Conservation (phyloP, 2,888 invertebrate genomes). For the Cyaniris semiargus region DNA sequence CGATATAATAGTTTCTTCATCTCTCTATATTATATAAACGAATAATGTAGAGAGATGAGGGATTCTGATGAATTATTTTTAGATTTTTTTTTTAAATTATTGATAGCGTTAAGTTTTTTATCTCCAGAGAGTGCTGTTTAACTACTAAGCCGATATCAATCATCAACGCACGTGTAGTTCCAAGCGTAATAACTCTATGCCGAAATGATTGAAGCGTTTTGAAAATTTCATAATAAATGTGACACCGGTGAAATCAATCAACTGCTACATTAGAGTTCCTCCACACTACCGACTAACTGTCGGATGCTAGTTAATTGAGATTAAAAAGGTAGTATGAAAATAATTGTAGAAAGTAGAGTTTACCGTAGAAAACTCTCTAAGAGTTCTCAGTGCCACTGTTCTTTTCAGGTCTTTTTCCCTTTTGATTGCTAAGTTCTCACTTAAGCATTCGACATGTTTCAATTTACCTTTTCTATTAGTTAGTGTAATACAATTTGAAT, state of each 20-base stretch:
- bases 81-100: background rate
- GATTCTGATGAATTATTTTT: background rate
- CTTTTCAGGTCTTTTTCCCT: too few relatives aligned
- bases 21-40: background rate
- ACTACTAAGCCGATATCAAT: background rate
- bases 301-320: background rate
- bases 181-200: background rate
- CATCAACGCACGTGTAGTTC: background rate
- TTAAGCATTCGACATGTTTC: too few relatives aligned
- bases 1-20: too few relatives aligned
- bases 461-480: too few relatives aligned
- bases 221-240: slow-evolving; percentile 25
- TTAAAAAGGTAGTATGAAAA: background rate
- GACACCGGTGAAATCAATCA: slow-evolving; percentile 25
- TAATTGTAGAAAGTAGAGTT: too few relatives aligned
- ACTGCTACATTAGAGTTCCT: background rate
- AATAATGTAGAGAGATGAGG: background rate
- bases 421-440: too few relatives aligned
- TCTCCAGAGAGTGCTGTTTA: background rate
- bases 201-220: background rate
- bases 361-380: too few relatives aligned
- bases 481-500: too few relatives aligned
- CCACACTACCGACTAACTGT: background rate
- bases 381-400: too few relatives aligned
- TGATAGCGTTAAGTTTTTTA: background rate